Evolutionary conservation across 2,888 invertebrate species (phyloP).

Genomic region (Rhimphoctona megacephalus): DNA sequence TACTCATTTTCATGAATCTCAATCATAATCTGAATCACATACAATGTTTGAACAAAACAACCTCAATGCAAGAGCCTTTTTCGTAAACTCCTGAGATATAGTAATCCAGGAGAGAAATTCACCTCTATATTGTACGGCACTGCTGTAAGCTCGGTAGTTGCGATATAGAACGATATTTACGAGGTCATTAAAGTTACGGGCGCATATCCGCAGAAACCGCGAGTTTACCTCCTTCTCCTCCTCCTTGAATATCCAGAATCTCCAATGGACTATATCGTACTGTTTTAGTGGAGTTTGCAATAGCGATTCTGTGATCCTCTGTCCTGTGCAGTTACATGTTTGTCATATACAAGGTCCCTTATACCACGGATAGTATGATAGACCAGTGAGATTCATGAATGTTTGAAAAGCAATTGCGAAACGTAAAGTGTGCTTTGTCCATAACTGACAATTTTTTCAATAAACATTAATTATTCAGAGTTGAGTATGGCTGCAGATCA

Average conservation of each 20-base stretch:
- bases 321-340: not conserved
- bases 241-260: conserved; percentile 29
- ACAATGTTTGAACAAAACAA: not conserved
- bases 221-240: conserved; percentile 29
- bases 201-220: conserved; percentile 68
- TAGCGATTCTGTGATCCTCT: conserved; percentile 23
- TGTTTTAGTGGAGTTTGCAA: conserved; percentile 16
- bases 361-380: not conserved
- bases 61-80: not conserved
- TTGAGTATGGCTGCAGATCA: too few species aligned
- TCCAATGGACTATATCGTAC: conserved; percentile 40
- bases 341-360: not conserved
- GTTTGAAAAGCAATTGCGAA: not conserved
- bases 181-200: conserved; percentile 75
- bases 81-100: conserved; percentile 28
- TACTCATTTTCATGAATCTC: not conserved
- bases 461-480: too few species aligned
- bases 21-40: not conserved
- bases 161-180: conserved; percentile 70
- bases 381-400: not conserved
- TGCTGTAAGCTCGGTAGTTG: conserved; percentile 43
- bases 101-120: conserved; percentile 30
- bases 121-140: conserved; percentile 31
- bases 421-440: not conserved
- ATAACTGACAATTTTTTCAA: not conserved